A percentile compares a stretch with the other conserved stretches of the same genome.
Conservation (phyloP, 2,113 vertebrate genomes). For the Trematomus loennbergii region DNA sequence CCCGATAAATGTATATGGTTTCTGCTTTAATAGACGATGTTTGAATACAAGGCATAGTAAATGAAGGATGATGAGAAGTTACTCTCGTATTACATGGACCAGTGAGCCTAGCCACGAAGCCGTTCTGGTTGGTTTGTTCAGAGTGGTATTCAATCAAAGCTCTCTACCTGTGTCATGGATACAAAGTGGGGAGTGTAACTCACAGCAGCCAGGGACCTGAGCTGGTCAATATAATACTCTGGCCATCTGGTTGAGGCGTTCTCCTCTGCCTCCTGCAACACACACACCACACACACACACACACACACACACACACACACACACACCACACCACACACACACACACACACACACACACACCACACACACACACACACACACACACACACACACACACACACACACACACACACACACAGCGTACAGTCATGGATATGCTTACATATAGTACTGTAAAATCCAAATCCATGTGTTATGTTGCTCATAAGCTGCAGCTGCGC, state of each 20-base stretch:
- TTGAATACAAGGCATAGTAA: too few relatives aligned
- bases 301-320: constrained; percentile 20
- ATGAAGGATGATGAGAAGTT: too few relatives aligned
- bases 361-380: constrained; percentile 25
- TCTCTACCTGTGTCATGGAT: background rate
- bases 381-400: background rate
- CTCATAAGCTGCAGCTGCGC: too few relatives aligned
- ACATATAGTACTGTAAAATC: background rate
- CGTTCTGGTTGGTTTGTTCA: background rate
- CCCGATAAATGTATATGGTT: too few relatives aligned
- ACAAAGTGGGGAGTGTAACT: constrained; percentile 77
- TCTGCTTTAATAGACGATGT: too few relatives aligned
- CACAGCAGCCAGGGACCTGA: constrained; percentile 94
- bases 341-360: constrained; percentile 1
- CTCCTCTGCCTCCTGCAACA: constrained; percentile 91
- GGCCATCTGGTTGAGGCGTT: constrained; percentile 93
- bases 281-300: background rate
- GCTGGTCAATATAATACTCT: constrained; percentile 95
- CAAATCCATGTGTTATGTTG: background rate
- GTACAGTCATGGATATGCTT: background rate
- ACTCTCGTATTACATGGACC: too few relatives aligned
- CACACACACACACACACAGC: background rate
- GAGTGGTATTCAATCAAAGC: background rate
- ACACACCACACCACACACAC: background rate
- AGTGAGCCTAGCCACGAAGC: too few relatives aligned